Evolutionary conservation across 2,113 vertebrate genomes (phyloP).

Genomic region (Eretmochelys imbricata): DNA sequence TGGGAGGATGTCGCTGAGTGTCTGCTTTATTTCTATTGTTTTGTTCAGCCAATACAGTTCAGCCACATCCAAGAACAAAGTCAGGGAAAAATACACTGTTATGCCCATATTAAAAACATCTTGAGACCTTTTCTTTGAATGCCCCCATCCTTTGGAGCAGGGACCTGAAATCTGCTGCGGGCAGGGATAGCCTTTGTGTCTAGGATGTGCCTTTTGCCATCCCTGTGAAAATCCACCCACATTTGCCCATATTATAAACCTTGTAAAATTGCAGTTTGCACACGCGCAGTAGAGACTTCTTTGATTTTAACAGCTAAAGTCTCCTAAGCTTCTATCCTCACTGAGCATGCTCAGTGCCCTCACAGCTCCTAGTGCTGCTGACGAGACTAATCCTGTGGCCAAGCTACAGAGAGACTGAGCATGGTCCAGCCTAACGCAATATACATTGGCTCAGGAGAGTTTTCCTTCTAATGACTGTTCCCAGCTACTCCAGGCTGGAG

Average conservation of each 20-base stretch:
- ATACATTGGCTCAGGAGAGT: too few relatives aligned
- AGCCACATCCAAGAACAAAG: neutral
- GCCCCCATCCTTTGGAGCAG: neutral
- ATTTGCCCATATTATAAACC: neutral
- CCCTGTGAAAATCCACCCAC: neutral
- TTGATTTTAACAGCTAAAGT: neutral
- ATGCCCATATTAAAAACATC: neutral
- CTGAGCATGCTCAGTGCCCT: neutral
- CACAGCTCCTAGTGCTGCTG: neutral
- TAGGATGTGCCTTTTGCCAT: neutral
- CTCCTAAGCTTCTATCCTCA: neutral
- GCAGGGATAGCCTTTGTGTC: neutral
- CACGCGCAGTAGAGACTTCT: fast-evolving
- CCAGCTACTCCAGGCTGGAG: neutral
- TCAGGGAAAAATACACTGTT: neutral
- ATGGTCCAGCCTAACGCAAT: neutral
- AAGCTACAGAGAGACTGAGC: neutral
- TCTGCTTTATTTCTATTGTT: neutral
- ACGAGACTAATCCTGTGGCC: neutral
- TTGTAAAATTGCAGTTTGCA: neutral
- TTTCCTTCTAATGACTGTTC: neutral
- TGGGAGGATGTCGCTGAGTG: neutral
- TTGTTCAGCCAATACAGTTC: neutral
- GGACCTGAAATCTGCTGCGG: neutral
- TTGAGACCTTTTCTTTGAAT: neutral